These are phyloP conservation scores for Morpho achilles DNA, from an alignment of 2,888 invertebrate species.

Conservation along the genomic window DNA sequence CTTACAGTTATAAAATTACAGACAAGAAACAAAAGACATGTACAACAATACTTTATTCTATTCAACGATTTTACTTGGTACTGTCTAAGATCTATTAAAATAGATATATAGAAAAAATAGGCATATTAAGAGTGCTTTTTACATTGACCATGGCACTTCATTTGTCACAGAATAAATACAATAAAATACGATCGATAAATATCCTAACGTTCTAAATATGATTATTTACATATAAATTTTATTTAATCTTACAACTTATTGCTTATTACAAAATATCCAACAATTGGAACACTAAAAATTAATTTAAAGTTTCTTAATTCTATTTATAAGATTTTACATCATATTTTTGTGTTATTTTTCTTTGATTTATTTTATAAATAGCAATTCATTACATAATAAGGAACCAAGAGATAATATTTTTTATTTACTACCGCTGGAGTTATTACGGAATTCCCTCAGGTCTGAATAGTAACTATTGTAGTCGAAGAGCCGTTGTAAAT, in stretches of 20 bases:
- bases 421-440: background rate
- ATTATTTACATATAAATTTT: background rate
- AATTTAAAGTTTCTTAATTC: background rate
- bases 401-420: background rate
- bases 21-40: no score
- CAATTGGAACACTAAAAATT: background rate
- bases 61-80: no score
- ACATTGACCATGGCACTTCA: background rate
- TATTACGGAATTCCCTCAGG: conserved; percentile 56
- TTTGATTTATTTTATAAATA: background rate
- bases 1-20: no score
- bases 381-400: no score
- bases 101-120: no score
- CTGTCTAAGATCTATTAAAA: no score
- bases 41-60: no score
- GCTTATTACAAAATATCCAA: no score
- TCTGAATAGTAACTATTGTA: conserved; percentile 30
- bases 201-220: background rate
- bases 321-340: background rate
- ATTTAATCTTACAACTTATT: background rate
- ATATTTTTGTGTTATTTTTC: background rate
- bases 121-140: no score
- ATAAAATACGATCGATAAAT: background rate
- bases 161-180: background rate
- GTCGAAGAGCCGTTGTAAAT: conserved; percentile 34